Percentiles rank a stretch among this genome's conserved stretches.
Evolutionary conservation across 2,797 vertebrate species (phyloP).

Genomic region (Platalea minor): DNA sequence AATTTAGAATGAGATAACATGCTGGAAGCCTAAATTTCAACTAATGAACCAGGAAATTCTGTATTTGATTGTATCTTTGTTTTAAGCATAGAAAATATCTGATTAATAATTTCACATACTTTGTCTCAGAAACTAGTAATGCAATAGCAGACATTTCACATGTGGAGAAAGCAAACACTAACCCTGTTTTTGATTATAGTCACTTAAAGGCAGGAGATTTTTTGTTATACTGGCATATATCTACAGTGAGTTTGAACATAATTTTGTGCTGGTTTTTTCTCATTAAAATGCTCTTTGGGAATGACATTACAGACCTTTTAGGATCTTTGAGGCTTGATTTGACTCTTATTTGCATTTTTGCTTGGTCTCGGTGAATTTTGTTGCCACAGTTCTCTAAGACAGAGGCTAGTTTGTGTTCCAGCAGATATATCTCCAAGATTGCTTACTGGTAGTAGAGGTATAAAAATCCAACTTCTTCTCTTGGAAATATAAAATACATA

Average conservation of each 20-base stretch:
- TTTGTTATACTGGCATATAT: accelerated
- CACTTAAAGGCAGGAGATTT: not conserved
- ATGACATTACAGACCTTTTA: not conserved
- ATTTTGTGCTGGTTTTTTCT: not conserved
- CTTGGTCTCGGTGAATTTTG: not conserved
- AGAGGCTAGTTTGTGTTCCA: not conserved
- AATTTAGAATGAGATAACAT: not conserved
- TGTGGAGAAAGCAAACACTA: not conserved
- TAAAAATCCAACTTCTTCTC: not conserved
- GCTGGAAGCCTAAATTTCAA: not conserved
- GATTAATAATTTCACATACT: not conserved
- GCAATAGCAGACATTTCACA: not conserved
- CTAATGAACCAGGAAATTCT: not conserved
- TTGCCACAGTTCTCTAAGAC: not conserved
- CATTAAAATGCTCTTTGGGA: not conserved
- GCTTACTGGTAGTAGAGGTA: not conserved
- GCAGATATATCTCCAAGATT: too few species aligned
- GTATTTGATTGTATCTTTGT: not conserved
- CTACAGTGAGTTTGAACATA: not conserved
- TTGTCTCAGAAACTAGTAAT: not conserved
- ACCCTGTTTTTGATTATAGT: not conserved
- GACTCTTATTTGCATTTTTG: not conserved
- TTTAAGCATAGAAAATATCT: not conserved
- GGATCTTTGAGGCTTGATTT: not conserved
- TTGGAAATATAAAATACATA: not conserved